Evolutionary conservation across 2,888 invertebrate genomes (phyloP), one percentile per base, ranked within the genome.

Genomic region (Peribatodes rhomboidaria): DNA sequence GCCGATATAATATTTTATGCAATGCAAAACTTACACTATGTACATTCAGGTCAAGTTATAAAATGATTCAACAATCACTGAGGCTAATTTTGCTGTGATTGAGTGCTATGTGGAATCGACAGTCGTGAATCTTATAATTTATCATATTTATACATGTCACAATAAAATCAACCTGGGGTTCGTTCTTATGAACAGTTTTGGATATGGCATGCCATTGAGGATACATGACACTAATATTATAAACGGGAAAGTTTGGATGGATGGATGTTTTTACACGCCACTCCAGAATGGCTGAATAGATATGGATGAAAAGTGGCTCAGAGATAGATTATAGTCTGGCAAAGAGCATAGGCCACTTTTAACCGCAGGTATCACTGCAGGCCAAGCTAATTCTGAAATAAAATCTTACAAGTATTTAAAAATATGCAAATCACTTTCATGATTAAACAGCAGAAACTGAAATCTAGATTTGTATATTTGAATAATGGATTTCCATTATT

Each of bases 11-110:
- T 72, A n/a, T n/a, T n/a, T n/a, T n/a, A 84, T 73, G 75, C 72
- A 77, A 82, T 83, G 79, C 79, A 82, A 80, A 83, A 80, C 82
- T 84, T 86, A 87, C 65, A 60, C 70, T 85, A 83, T 77, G 76
- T 78, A 80, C 82, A 82, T 76, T 74, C 13, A 60, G 9, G 47
- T 47, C 22, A 50, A n/a, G 13, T 13, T 52, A 52, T 37, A 33
- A 37, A 52, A 35, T 52, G 35, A 22, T 37, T 20, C 20, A 39
- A 39, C 37, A 27, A 27, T 52, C 20, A 35, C n/a, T 9, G 20
- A 52, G 37, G 39, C 20, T 52, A 18, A 39, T 53, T 54, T 54
- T 13, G 16, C 20, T 31, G 31, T 6, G 13, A 54, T 42, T 54
- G 14, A 27, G 37, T 52, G 22, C 2, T 8, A 18, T 14, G 37